phyloP scores from a whole-genome alignment of 2,113 vertebrate genomes.

The Plotosus lineatus region DNA sequence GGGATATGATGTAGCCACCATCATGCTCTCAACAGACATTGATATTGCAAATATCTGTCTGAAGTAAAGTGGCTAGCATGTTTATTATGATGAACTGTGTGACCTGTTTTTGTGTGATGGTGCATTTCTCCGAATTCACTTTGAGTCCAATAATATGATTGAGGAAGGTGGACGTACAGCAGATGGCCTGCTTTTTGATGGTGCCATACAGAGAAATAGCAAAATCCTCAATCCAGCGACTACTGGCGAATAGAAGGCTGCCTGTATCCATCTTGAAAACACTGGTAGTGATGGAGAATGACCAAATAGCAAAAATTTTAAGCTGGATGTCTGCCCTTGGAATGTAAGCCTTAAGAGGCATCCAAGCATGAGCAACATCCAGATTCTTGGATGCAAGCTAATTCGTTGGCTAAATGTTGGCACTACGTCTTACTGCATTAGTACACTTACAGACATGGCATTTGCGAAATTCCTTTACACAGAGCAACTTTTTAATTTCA shows the following conservation, averaged over 20 bases:
- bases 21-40: not conserved
- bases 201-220: not conserved
- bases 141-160: not conserved
- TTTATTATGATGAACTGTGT: not conserved
- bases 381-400: not conserved
- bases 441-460: no score
- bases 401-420: not conserved
- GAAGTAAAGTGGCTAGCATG: not conserved
- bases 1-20: not conserved
- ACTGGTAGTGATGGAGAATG: not conserved
- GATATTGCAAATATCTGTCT: not conserved
- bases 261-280: not conserved
- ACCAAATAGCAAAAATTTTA: not conserved
- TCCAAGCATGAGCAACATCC: not conserved
- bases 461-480: no score
- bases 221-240: not conserved
- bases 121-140: not conserved
- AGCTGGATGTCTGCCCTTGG: not conserved
- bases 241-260: not conserved
- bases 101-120: constrained; percentile 6
- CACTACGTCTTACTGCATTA: not conserved
- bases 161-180: not conserved
- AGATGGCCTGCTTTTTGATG: not conserved
- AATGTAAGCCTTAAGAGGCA: not conserved
- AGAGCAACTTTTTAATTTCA: no score